Percentiles rank a stretch among this genome's conserved stretches.
These are phyloP conservation scores for Peribatodes rhomboidaria DNA, from an alignment of 2,888 invertebrate genomes.

Conservation along the genomic window DNA sequence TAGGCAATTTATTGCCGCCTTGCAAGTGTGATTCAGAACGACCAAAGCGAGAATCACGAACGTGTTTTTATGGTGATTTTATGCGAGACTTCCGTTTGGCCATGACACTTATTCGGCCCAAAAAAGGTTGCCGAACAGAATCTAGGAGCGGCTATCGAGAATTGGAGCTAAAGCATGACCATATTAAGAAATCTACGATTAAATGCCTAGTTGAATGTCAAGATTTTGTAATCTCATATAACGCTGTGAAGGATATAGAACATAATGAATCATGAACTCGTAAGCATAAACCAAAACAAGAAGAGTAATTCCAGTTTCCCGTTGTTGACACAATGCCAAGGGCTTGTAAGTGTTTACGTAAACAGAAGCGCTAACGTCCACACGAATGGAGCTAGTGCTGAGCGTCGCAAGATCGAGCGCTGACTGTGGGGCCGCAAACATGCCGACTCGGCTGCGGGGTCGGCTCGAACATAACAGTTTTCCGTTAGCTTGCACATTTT, in stretches of 20 bases:
- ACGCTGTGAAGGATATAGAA: constrained; percentile 9
- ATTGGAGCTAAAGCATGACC: constrained; percentile 24
- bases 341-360: constrained; percentile 36
- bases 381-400: constrained; percentile 27
- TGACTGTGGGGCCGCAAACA: constrained; percentile 37
- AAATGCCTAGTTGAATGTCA: constrained; percentile 26
- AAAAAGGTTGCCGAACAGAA: constrained; percentile 38
- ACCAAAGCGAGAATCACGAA: constrained; percentile 37
- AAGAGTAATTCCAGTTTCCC: constrained; percentile 14
- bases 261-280: constrained; percentile 19
- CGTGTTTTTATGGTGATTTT: constrained; percentile 47
- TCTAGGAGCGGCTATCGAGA: constrained; percentile 33
- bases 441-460: constrained; percentile 40
- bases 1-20: constrained; percentile 22
- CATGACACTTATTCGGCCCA: constrained; percentile 45
- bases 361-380: constrained; percentile 35
- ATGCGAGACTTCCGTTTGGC: constrained; percentile 47
- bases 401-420: constrained; percentile 35
- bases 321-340: constrained; percentile 37
- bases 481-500: constrained; percentile 80
- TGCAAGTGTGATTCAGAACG: constrained; percentile 41
- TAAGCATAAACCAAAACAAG: constrained; percentile 23
- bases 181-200: constrained; percentile 22
- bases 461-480: constrained; percentile 55
- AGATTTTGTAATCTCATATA: constrained; percentile 28